These are phyloP conservation scores for Potorous gilbertii DNA, from an alignment of 2,797 vertebrate genomes.

Conservation along the genomic window DNA sequence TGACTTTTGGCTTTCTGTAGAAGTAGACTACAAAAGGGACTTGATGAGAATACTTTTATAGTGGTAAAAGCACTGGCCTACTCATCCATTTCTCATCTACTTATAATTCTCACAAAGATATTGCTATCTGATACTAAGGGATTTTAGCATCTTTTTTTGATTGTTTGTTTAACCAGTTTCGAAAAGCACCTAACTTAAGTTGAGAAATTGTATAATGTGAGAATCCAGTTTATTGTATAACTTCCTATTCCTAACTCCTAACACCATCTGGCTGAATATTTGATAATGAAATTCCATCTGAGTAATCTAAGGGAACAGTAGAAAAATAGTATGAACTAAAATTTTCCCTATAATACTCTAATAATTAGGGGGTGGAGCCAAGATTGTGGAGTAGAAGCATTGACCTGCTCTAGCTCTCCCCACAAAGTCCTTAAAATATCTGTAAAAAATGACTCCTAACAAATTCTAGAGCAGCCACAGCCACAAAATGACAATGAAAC, in stretches of 20 bases:
- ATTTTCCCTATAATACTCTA: background rate
- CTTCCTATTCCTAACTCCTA: background rate
- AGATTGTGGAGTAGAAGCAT: too few species aligned
- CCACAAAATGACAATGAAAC: too few species aligned
- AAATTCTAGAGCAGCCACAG: too few species aligned
- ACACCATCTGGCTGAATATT: slow-evolving; percentile 17
- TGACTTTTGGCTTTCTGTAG: background rate
- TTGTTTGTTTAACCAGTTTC: slow-evolving; percentile 20
- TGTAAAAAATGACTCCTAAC: too few species aligned
- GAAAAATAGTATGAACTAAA: background rate
- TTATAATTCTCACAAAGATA: background rate
- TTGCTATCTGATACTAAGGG: slow-evolving; percentile 51
- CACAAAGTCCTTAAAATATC: too few species aligned
- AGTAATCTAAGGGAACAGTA: background rate
- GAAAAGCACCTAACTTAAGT: slow-evolving; percentile 45
- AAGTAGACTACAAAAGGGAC: background rate
- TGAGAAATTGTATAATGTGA: slow-evolving; percentile 14
- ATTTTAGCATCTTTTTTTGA: slow-evolving; percentile 33
- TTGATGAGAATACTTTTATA: background rate
- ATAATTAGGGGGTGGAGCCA: background rate
- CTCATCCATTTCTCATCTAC: background rate
- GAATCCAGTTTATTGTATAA: background rate
- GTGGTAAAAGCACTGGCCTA: too few species aligned
- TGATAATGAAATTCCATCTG: slow-evolving; percentile 12
- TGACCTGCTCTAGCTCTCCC: too few species aligned